Conservation (phyloP, 2,797 vertebrate genomes). For the Lycodopsis pacificus region DNA sequence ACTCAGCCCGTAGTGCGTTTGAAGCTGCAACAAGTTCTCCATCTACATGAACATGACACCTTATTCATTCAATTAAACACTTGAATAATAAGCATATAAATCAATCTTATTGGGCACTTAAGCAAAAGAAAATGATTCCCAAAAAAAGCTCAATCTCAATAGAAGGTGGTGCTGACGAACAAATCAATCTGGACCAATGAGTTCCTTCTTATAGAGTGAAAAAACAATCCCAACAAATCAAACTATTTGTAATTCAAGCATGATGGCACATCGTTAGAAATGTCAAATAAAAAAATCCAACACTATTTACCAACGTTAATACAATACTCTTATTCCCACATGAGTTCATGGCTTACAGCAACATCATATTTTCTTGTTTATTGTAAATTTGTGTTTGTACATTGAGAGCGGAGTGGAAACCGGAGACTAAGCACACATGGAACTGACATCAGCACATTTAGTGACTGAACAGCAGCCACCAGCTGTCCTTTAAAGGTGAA, state of each 20-base stretch:
- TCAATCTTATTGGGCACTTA: neutral
- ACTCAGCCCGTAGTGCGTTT: constrained; percentile 6
- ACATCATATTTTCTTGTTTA: too few species aligned
- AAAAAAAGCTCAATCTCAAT: neutral
- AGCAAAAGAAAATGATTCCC: neutral
- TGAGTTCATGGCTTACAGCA: neutral
- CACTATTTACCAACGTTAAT: neutral
- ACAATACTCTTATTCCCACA: neutral
- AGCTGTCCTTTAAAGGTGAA: neutral
- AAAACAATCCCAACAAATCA: neutral
- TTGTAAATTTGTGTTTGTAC: too few species aligned
- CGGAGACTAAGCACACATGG: too few species aligned
- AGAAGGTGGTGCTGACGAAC: neutral
- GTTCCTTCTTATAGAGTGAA: neutral
- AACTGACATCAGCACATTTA: too few species aligned
- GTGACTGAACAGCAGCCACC: neutral
- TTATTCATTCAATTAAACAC: neutral
- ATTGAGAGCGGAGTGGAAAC: too few species aligned
- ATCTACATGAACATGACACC: neutral
- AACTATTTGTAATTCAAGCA: neutral
- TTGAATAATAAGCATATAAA: neutral
- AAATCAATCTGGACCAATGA: neutral
- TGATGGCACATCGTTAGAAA: constrained; percentile 38
- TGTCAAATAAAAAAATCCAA: neutral
- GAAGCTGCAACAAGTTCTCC: neutral